These are phyloP conservation scores for Dicyrtomina minuta DNA, from an alignment of 2,888 invertebrate genomes.

Conservation along the genomic window DNA sequence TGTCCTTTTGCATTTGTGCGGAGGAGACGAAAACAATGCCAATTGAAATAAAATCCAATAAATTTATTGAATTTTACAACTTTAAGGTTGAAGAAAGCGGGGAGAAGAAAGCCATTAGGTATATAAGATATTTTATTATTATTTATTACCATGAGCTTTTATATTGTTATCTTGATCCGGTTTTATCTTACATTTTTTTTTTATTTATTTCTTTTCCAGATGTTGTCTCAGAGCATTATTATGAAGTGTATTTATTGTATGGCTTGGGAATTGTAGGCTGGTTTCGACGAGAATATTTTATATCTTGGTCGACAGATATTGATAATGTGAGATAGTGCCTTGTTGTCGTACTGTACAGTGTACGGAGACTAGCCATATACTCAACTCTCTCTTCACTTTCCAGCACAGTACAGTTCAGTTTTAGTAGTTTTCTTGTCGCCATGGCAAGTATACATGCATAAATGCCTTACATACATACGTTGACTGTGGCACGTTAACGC, in stretches of 20 bases:
- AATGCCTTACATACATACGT: too few relatives aligned
- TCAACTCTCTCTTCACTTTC: not conserved
- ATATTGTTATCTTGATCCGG: slow-evolving; percentile 26
- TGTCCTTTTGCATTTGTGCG: too few relatives aligned
- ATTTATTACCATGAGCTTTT: slow-evolving; percentile 21
- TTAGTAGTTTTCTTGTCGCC: too few relatives aligned
- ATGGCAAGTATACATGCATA: too few relatives aligned
- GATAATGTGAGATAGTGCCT: slow-evolving; percentile 12
- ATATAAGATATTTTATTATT: slow-evolving; percentile 29
- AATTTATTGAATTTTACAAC: slow-evolving; percentile 5
- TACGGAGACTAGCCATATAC: too few relatives aligned
- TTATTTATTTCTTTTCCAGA: slow-evolving; percentile 28
- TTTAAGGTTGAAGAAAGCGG: slow-evolving; percentile 11
- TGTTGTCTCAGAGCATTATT: slow-evolving; percentile 15
- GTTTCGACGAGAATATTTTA: slow-evolving; percentile 26
- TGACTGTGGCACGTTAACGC: too few relatives aligned
- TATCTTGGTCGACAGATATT: slow-evolving; percentile 20
- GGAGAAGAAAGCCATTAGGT: slow-evolving; percentile 20
- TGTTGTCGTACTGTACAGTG: not conserved
- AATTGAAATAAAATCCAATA: not conserved
- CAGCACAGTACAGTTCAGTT: too few relatives aligned
- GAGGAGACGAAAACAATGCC: too few relatives aligned
- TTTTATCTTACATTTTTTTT: slow-evolving; percentile 24
- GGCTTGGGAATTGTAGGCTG: slow-evolving; percentile 17
- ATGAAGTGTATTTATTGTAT: slow-evolving; percentile 23